Percentiles rank a stretch among this genome's conserved stretches.
Evolutionary conservation across 2,797 vertebrate species (phyloP).

Genomic region (Brachyalestes nurse): DNA sequence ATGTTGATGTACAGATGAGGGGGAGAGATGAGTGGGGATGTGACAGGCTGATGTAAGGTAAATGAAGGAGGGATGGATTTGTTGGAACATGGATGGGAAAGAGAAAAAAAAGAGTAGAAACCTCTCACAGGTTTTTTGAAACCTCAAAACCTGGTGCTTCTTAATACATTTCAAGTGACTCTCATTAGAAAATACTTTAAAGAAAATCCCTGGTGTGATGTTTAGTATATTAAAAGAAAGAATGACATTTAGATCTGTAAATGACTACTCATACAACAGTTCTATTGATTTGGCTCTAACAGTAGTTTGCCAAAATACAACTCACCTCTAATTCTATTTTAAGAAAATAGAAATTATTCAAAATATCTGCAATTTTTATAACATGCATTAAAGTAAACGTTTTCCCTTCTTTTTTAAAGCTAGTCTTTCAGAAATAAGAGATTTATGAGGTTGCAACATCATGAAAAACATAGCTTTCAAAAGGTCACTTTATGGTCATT

Average conservation of each 20-base stretch:
- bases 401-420: no score
- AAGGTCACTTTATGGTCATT: background rate
- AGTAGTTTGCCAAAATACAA: background rate
- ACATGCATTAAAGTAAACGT: no score
- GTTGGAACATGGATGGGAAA: conserved; percentile 19
- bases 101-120: conserved; percentile 19
- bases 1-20: conserved; percentile 27
- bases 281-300: background rate
- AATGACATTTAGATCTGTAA: background rate
- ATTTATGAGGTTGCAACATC: no score
- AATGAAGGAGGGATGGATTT: conserved; percentile 32
- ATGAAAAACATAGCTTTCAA: background rate
- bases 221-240: background rate
- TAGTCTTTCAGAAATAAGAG: background rate
- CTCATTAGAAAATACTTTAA: background rate
- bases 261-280: no score
- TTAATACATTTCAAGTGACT: conserved; percentile 48
- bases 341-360: no score
- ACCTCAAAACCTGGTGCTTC: background rate
- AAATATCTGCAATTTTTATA: no score
- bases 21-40: background rate
- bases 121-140: background rate
- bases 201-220: background rate
- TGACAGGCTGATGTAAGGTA: conserved; percentile 22
- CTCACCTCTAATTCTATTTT: no score